Percentiles rank a stretch among this genome's conserved stretches.
phyloP scores from a whole-genome alignment of 2,113 vertebrate genomes.

The Corythaeola cristata region DNA sequence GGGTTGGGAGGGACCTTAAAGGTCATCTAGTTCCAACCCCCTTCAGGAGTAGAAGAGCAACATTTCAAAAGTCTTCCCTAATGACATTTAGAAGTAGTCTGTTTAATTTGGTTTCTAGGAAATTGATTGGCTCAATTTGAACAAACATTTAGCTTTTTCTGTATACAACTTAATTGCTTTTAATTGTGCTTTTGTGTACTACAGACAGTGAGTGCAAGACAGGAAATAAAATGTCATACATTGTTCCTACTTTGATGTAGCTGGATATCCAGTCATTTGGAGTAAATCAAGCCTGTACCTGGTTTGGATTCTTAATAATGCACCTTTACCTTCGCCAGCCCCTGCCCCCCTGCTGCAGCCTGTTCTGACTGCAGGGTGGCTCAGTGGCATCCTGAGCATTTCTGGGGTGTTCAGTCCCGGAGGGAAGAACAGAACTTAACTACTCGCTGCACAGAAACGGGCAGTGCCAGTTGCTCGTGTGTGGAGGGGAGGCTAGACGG shows the following conservation, averaged over 20 bases:
- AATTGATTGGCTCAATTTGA: neutral
- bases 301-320: neutral
- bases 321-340: too few relatives aligned
- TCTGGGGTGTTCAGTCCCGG: neutral
- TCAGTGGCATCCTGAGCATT: fast-evolving
- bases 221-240: too few relatives aligned
- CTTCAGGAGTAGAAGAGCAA: neutral
- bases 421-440: neutral
- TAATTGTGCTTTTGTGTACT: neutral
- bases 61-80: fast-evolving
- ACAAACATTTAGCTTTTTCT: neutral
- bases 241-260: neutral
- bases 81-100: neutral
- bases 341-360: neutral
- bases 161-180: neutral
- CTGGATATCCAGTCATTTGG: neutral
- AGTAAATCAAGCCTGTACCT: neutral
- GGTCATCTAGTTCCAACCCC: too few relatives aligned
- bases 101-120: neutral
- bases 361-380: neutral
- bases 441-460: fast-evolving
- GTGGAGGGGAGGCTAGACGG: too few relatives aligned
- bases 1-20: too few relatives aligned
- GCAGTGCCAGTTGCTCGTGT: neutral
- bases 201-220: too few relatives aligned